Percentiles rank a stretch among this genome's conserved stretches.
Conservation (phyloP, 2,113 vertebrate species). For the Lepidothrix coronata region DNA sequence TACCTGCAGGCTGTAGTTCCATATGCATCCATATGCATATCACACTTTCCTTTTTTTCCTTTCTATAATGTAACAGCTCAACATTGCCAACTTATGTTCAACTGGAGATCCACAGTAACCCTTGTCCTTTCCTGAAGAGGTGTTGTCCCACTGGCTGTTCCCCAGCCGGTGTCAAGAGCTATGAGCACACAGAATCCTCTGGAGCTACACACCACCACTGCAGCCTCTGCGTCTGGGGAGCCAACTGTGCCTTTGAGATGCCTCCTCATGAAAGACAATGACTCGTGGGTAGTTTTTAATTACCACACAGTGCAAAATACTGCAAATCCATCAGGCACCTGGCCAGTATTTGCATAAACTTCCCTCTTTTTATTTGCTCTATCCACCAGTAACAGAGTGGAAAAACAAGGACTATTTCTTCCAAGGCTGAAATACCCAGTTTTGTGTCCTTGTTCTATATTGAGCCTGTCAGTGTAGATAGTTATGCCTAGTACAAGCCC, state of each 20-base stretch:
- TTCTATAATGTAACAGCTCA: neutral
- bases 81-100: neutral
- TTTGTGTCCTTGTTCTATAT: neutral
- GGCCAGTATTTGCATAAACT: neutral
- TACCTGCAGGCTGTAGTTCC: neutral
- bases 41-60: neutral
- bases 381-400: neutral
- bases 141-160: neutral
- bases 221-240: neutral
- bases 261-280: neutral
- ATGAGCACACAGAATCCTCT: neutral
- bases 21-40: neutral
- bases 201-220: neutral
- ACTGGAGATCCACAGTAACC: neutral
- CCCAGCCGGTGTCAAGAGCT: neutral
- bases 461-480: neutral
- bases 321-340: neutral
- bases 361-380: neutral
- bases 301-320: neutral
- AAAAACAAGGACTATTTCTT: neutral
- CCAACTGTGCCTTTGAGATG: fast-evolving
- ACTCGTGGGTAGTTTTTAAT: neutral
- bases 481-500: neutral
- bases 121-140: neutral
- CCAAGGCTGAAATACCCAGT: neutral